Conservation (phyloP, 2,888 invertebrate genomes). For the Chymomyza procnemis region DNA sequence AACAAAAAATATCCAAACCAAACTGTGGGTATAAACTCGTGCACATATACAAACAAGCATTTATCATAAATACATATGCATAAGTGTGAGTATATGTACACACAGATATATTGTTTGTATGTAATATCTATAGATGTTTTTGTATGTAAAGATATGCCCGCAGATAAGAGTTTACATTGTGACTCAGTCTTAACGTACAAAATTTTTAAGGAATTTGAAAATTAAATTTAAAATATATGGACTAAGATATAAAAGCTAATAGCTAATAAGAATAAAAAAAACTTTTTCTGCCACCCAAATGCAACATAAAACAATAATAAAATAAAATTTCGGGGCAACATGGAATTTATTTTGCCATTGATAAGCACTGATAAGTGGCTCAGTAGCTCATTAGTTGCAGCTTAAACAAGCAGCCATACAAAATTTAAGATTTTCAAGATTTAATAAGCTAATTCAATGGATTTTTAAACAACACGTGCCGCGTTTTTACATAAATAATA, state of each 20-base stretch:
- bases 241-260: background rate
- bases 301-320: background rate
- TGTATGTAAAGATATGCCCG: background rate
- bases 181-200: background rate
- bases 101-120: too few relatives aligned
- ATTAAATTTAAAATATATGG: background rate
- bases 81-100: background rate
- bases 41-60: background rate
- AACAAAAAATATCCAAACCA: background rate
- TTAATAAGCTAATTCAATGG: background rate
- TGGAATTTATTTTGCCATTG: background rate
- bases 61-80: background rate
- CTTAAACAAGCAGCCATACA: too few relatives aligned
- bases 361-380: background rate
- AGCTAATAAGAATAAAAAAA: background rate
- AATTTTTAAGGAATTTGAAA: background rate
- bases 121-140: too few relatives aligned
- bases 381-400: background rate
- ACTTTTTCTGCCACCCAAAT: background rate
- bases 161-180: background rate
- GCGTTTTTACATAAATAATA: background rate
- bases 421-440: background rate
- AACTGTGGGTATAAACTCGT: background rate
- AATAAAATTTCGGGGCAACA: background rate
- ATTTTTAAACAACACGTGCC: background rate